Evolutionary conservation across 2,113 vertebrate species (phyloP), one percentile per base, ranked within the genome.

Genomic region (Anser brachyrhynchus): DNA sequence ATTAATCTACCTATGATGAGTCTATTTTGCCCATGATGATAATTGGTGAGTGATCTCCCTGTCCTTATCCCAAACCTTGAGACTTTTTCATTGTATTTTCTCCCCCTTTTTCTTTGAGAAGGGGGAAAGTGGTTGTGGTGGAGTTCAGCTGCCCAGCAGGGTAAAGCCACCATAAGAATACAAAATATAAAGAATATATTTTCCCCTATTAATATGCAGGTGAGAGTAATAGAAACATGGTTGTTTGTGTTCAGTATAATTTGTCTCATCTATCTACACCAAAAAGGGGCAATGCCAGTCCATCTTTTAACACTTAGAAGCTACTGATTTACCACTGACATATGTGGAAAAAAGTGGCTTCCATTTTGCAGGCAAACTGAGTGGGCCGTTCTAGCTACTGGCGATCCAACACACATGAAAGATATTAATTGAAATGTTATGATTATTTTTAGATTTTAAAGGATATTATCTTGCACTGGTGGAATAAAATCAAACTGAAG

Each of bases 381-480:
- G 39, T 1, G 18, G 55, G 4, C 12, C 7, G 23, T 74, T 90
- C 41, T 84, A 88, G 44, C 41, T 74, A 74, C n/a, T 69, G 52
- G 46, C 43, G 84, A 69, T 59, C 25, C 51, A 64, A 84, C 13
- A 43, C 21, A 44, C 44, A 46, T 31, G n/a, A 77, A 96, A 91
- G 8, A 83, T 57, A 90, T 87, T 86, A 95, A 97, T 57, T 96
- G 91, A 95, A 96, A 96, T 95, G 74, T 93, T 83, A 83, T 92
- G 1, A 90, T 95, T 93, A 76, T 90, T 84, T 97, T 97, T 93
- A 84, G 84, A 84, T 49, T 97, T 97, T 89, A 96, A 90, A 91
- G 81, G 93, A 92, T 79, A 87, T 94, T 93, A 85, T 97, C 84
- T 96, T 96, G 65, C 28, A 64, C 37, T 85, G 78, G 85, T 96